Conservation (phyloP, 2,113 vertebrate genomes). For the Burhinus bistriatus region DNA sequence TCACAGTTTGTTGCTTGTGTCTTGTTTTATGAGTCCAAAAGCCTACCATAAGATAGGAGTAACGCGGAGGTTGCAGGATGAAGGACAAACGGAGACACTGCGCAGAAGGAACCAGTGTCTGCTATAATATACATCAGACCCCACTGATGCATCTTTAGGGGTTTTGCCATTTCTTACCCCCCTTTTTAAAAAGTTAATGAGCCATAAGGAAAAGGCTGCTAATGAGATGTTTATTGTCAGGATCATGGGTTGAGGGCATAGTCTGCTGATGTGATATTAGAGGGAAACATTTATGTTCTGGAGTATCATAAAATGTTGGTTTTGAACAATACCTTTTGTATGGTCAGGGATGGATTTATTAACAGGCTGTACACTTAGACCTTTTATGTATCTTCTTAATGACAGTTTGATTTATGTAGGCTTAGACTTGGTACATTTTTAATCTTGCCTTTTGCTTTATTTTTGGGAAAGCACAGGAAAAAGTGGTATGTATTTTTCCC, state of each 20-base stretch:
- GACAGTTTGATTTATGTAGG: not conserved
- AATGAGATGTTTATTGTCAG: slow-evolving; percentile 9
- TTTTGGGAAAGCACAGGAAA: not conserved
- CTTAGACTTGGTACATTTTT: not conserved
- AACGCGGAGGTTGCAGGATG: not conserved
- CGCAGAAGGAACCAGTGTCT: not conserved
- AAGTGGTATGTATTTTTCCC: not conserved
- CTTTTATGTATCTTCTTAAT: not conserved
- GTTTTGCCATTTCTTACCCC: not conserved
- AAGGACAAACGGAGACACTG: not conserved
- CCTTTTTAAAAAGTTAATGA: not conserved
- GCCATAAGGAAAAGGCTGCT: slow-evolving; percentile 12
- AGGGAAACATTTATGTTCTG: not conserved
- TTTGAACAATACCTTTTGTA: not conserved
- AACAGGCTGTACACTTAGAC: not conserved
- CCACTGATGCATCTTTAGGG: not conserved
- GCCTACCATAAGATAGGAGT: not conserved
- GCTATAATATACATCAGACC: not conserved
- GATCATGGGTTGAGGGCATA: not conserved
- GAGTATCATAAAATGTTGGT: not conserved
- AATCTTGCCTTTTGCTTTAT: not conserved
- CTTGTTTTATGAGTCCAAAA: not conserved
- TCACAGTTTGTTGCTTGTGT: not conserved
- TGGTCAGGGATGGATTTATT: slow-evolving; percentile 7
- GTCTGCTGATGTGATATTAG: not conserved